A percentile compares a stretch with the other conserved stretches of the same genome.
Evolutionary conservation across 2,888 invertebrate genomes (phyloP).

Genomic region (Rhopalosiphum nymphaeae): DNA sequence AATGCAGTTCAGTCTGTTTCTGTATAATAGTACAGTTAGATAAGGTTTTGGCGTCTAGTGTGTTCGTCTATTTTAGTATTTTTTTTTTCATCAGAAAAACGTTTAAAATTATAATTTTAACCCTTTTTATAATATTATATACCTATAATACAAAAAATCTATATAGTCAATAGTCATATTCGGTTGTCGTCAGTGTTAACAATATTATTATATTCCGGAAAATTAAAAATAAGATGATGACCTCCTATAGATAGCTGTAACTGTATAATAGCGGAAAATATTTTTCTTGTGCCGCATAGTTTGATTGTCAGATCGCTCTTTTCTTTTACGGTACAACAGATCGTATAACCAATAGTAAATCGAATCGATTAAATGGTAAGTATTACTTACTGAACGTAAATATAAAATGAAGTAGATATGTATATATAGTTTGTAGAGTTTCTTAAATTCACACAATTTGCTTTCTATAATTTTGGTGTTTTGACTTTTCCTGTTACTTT

Average conservation of each 20-base stretch:
- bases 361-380: not conserved
- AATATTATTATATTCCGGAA: not conserved
- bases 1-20: slow-evolving; percentile 6
- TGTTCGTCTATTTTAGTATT: not conserved
- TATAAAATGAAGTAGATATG: not conserved
- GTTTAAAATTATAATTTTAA: not conserved
- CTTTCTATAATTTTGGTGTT: not conserved
- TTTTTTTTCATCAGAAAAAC: not conserved
- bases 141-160: not conserved
- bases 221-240: not conserved
- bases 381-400: not conserved
- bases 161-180: not conserved
- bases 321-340: not conserved
- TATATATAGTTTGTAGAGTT: not conserved
- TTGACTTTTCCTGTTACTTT: not conserved
- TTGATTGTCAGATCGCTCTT: not conserved
- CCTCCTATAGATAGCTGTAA: not conserved
- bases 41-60: slow-evolving; percentile 31
- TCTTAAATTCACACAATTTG: not conserved
- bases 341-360: not conserved
- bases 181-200: not conserved
- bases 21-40: slow-evolving; percentile 21
- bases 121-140: not conserved
- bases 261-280: not conserved
- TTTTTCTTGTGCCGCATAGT: not conserved